These are phyloP conservation scores for Manis javanica DNA, from an alignment of 2,797 vertebrate genomes.

Conservation along the genomic window DNA sequence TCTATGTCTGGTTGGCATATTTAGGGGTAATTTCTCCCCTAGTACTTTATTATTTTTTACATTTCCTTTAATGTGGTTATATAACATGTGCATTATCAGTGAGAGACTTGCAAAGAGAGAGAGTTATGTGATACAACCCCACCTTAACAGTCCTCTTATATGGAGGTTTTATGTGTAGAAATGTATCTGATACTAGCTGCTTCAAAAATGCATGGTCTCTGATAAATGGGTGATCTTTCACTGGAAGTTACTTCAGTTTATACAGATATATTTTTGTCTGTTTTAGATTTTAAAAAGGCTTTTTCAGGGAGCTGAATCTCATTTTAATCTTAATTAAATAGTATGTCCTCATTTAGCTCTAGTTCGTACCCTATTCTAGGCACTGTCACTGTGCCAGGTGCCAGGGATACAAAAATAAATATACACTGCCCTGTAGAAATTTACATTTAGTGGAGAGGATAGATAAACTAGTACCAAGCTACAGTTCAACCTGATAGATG, in stretches of 20 bases:
- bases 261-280: background rate
- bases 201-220: slow-evolving; percentile 36
- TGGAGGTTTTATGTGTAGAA: slow-evolving; percentile 42
- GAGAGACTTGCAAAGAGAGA: background rate
- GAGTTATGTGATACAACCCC: background rate
- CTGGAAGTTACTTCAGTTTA: slow-evolving; percentile 18
- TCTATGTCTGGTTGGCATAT: background rate
- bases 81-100: background rate
- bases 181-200: background rate
- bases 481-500: background rate
- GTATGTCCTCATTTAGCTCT: background rate
- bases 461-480: background rate
- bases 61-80: background rate
- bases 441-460: background rate
- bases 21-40: background rate
- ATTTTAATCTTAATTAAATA: slow-evolving; percentile 57
- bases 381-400: background rate
- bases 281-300: slow-evolving; percentile 29
- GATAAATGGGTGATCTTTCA: slow-evolving; percentile 26
- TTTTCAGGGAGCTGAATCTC: slow-evolving; percentile 59
- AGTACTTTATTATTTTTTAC: slow-evolving; percentile 4
- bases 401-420: slow-evolving; percentile 24
- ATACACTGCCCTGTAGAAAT: background rate
- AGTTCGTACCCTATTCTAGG: background rate
- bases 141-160: background rate